Evolutionary conservation across 1,140 invertebrate species (phyloP).

Genomic region (Drosophila oshimai): DNA sequence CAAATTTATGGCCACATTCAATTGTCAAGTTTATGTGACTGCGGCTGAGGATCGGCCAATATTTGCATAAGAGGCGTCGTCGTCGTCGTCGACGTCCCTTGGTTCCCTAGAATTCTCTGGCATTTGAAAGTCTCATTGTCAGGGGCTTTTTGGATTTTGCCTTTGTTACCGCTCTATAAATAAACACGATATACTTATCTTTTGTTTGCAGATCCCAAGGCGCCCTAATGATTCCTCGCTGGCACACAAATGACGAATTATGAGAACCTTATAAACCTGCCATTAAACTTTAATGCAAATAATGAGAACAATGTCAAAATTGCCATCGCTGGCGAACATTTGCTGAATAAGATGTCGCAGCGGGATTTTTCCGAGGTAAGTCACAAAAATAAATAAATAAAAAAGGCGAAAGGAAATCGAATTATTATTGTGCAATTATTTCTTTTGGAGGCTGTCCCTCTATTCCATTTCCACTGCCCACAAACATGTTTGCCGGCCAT

Average conservation of each 20-base stretch:
- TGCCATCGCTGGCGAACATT: constrained; percentile 55
- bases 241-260: constrained; percentile 82
- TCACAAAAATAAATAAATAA: too few relatives aligned
- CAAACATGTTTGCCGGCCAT: constrained; percentile 22
- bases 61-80: constrained; percentile 69
- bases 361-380: constrained; percentile 81
- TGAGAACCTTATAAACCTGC: constrained; percentile 81
- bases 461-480: neutral
- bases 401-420: constrained; percentile 10
- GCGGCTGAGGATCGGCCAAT: constrained; percentile 44
- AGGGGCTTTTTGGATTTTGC: constrained; percentile 4
- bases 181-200: constrained; percentile 17
- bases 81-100: constrained; percentile 6
- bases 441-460: neutral
- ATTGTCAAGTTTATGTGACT: constrained; percentile 79
- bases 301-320: constrained; percentile 75
- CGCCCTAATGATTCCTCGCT: constrained; percentile 45
- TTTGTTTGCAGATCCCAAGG: constrained; percentile 48
- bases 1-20: constrained; percentile 76
- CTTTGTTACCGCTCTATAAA: constrained; percentile 17
- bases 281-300: constrained; percentile 78
- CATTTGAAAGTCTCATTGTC: constrained; percentile 74
- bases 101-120: constrained; percentile 61
- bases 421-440: constrained; percentile 40
- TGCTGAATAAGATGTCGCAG: constrained; percentile 80